These are phyloP conservation scores for Myocastor coypus DNA, from an alignment of 2,113 vertebrate genomes.

Conservation along the genomic window DNA sequence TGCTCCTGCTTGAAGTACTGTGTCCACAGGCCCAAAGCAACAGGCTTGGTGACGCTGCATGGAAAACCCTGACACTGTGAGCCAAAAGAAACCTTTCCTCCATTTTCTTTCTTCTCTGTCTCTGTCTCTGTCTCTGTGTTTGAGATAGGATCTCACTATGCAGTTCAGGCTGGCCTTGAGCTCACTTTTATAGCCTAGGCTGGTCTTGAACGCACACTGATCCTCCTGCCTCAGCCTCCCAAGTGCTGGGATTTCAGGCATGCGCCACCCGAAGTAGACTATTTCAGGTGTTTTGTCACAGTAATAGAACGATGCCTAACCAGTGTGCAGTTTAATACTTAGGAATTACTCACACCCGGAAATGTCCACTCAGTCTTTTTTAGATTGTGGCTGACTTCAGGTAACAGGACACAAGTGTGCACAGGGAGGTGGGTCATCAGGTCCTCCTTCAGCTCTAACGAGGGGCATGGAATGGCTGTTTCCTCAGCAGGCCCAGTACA, in stretches of 20 bases:
- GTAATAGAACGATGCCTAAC: background rate
- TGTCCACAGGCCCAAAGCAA: background rate
- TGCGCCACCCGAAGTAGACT: too few species aligned
- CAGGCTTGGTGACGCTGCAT: background rate
- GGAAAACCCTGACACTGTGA: background rate
- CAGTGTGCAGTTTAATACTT: background rate
- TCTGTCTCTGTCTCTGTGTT: too few species aligned
- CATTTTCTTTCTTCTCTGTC: too few species aligned
- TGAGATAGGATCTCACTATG: too few species aligned
- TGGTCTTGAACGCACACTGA: too few species aligned
- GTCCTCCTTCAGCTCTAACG: background rate
- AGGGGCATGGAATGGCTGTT: background rate
- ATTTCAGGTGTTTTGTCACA: background rate
- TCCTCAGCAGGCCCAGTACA: background rate
- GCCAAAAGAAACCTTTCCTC: background rate
- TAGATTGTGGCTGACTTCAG: background rate
- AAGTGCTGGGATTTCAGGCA: too few species aligned
- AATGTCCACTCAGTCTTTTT: background rate
- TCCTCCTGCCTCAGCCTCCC: too few species aligned
- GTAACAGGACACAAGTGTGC: background rate
- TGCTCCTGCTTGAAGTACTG: background rate
- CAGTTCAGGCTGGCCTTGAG: too few species aligned
- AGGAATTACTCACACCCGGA: background rate
- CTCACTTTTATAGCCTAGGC: too few species aligned
- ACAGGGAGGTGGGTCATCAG: background rate